Conservation (phyloP, 2,888 invertebrate genomes). For the Platynereis dumerilii region DNA sequence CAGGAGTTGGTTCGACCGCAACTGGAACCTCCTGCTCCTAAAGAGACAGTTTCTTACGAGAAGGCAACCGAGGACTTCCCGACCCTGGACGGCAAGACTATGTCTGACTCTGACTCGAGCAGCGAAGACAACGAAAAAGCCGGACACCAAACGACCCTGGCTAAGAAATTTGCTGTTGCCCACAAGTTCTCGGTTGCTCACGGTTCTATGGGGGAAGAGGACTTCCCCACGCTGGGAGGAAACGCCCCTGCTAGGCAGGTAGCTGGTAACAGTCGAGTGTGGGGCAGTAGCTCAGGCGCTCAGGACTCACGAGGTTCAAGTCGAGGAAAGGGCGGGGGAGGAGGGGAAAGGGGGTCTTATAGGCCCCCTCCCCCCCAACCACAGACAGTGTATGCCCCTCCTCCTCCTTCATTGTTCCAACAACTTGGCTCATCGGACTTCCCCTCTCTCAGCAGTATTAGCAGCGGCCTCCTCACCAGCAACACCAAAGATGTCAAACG, state of each 20-base stretch:
- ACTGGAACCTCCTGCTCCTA: not conserved
- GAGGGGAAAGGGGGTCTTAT: not conserved
- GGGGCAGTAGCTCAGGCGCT: too few relatives aligned
- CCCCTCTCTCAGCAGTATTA: conserved; percentile 30
- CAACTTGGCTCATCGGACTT: conserved; percentile 15
- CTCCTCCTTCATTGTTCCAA: too few relatives aligned
- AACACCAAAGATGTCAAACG: too few relatives aligned
- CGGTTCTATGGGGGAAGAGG: conserved; percentile 43
- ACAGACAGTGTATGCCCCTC: not conserved
- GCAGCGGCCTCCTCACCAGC: conserved; percentile 14
- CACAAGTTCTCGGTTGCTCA: conserved; percentile 56
- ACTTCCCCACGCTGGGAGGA: conserved; percentile 58
- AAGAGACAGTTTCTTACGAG: not conserved
- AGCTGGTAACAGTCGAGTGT: too few relatives aligned
- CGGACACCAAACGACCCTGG: conserved; percentile 41
- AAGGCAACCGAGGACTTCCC: conserved; percentile 30
- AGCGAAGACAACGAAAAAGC: conserved; percentile 1
- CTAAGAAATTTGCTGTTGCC: conserved; percentile 55
- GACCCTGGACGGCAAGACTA: conserved; percentile 20
- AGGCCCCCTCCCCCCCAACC: not conserved
- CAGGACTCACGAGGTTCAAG: not conserved
- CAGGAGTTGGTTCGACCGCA: conserved; percentile 13
- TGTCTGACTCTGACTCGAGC: not conserved
- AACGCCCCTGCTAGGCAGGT: not conserved
- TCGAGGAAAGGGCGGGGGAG: not conserved